Evolutionary conservation across 1,140 invertebrate genomes (phyloP).

Genomic region (Fopius arisanus): DNA sequence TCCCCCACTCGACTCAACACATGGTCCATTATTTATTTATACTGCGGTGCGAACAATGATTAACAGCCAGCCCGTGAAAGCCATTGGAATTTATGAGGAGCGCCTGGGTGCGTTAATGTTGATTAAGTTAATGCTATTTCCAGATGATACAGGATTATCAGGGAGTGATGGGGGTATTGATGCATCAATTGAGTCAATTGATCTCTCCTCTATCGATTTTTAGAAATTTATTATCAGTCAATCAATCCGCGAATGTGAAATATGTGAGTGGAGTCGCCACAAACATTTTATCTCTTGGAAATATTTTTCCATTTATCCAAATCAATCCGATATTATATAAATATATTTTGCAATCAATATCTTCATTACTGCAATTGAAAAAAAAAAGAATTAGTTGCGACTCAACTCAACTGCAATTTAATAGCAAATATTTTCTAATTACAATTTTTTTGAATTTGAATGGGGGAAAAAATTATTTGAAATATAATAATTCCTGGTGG

Average conservation of each 20-base stretch:
- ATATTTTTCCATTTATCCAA: too few species aligned
- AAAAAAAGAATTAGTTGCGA: too few species aligned
- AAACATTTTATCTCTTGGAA: too few species aligned
- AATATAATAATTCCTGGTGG: background rate
- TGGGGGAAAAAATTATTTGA: background rate
- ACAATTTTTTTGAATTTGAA: too few species aligned
- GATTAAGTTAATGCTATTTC: slow-evolving; percentile 35
- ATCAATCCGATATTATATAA: too few species aligned
- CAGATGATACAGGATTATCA: background rate
- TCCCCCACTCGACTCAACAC: slow-evolving; percentile 17
- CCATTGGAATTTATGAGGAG: slow-evolving; percentile 42
- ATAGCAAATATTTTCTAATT: too few species aligned
- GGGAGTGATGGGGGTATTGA: background rate
- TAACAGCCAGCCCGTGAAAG: slow-evolving; percentile 38
- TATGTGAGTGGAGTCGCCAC: too few species aligned
- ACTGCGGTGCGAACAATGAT: slow-evolving; percentile 31
- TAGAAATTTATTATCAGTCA: background rate
- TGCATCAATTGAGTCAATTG: background rate
- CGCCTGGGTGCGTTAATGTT: slow-evolving; percentile 33
- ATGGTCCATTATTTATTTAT: slow-evolving; percentile 28
- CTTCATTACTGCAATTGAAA: too few species aligned
- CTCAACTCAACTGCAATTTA: too few species aligned
- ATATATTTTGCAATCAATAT: too few species aligned
- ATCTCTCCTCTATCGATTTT: background rate
- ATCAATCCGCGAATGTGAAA: too few species aligned